phyloP scores from a whole-genome alignment of 2,888 invertebrate genomes.

The Rhagonycha lutea region DNA sequence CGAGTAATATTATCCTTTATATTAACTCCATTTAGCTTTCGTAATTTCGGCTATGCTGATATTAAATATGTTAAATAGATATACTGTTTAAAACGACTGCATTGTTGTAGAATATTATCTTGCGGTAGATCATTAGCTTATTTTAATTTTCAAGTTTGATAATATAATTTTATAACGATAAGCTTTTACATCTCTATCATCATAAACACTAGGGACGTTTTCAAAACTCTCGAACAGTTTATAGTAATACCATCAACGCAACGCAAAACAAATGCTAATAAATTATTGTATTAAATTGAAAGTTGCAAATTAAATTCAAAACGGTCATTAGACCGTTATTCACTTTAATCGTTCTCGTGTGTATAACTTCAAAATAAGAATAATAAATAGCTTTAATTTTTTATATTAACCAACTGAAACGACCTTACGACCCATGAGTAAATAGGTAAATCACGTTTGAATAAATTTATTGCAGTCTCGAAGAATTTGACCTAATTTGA shows the following conservation, averaged over 20 bases:
- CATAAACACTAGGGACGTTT: not conserved
- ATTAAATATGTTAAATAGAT: not conserved
- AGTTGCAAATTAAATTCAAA: not conserved
- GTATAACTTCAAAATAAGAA: not conserved
- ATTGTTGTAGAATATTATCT: not conserved
- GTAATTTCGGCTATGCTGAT: not conserved
- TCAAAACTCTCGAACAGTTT: not conserved
- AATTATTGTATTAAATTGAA: not conserved
- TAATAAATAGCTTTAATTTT: not conserved
- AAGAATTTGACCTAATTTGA: not conserved
- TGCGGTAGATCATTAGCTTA: not conserved
- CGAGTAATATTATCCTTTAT: not conserved
- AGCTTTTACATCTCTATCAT: not conserved
- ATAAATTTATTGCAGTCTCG: not conserved
- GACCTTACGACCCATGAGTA: not conserved
- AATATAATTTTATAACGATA: not conserved
- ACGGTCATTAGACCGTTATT: not conserved
- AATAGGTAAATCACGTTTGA: not conserved
- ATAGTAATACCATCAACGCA: not conserved
- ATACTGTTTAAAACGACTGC: not conserved
- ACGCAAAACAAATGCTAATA: not conserved
- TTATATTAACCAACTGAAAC: not conserved
- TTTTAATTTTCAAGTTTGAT: not conserved
- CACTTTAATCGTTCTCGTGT: not conserved
- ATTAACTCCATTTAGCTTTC: not conserved